Evolutionary conservation across 1,140 invertebrate genomes (phyloP).

Genomic region (Drosophila fuyamai): DNA sequence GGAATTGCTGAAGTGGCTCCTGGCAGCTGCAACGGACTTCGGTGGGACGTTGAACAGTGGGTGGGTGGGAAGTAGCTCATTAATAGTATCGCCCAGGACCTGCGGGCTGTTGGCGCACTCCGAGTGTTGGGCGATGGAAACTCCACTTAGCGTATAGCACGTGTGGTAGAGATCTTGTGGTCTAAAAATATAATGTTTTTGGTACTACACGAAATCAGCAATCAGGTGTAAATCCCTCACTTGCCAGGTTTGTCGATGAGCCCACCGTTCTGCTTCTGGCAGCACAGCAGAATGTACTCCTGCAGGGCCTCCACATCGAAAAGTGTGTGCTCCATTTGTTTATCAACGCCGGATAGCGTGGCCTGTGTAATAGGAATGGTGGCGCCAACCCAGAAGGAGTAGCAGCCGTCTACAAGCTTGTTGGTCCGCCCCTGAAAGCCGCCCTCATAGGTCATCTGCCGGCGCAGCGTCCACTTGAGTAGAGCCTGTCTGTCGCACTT

Average conservation of each 20-base stretch:
- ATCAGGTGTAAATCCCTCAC: conserved; percentile 85
- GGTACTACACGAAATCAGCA: neutral
- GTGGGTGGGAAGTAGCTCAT: conserved; percentile 88
- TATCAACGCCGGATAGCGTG: conserved; percentile 83
- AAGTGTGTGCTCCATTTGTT: conserved; percentile 84
- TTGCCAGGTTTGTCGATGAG: conserved; percentile 98
- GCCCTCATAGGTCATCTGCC: conserved; percentile 95
- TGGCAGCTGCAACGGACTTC: conserved; percentile 59
- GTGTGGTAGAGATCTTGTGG: conserved; percentile 97
- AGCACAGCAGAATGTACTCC: conserved; percentile 97
- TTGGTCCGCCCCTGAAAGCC: conserved; percentile 98
- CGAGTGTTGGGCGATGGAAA: conserved; percentile 96
- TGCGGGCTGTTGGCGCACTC: conserved; percentile 85
- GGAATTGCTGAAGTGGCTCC: conserved; percentile 60
- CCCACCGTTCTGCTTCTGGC: conserved; percentile 95
- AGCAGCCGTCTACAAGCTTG: conserved; percentile 99
- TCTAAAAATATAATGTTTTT: conserved; percentile 85
- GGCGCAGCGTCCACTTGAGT: conserved; percentile 93
- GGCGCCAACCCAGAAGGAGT: conserved; percentile 99
- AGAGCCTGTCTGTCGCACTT: conserved; percentile 92
- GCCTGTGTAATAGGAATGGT: conserved; percentile 92
- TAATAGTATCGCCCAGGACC: conserved; percentile 87
- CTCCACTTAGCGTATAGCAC: conserved; percentile 97
- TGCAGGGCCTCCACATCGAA: conserved; percentile 95
- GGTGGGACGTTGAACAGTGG: conserved; percentile 89